Evolutionary conservation across 2,113 vertebrate species (phyloP).

Genomic region (Jacana jacana): DNA sequence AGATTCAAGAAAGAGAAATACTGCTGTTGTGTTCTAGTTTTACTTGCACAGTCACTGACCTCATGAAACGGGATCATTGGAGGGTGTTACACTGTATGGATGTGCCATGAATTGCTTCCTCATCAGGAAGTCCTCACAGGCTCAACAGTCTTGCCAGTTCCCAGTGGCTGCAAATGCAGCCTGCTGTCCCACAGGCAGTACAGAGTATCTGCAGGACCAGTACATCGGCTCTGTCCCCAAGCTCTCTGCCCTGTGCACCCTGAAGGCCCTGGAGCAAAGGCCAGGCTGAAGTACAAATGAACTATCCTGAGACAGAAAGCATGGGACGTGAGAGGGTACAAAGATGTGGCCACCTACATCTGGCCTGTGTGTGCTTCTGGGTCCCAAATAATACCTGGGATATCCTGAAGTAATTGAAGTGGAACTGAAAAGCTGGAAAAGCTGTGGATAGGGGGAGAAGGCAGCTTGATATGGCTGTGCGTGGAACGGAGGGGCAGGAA

Average conservation of each 20-base stretch:
- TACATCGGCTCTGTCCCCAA: neutral
- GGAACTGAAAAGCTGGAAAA: neutral
- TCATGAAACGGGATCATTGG: rapidly evolving
- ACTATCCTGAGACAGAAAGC: rapidly evolving
- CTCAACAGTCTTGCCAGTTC: neutral
- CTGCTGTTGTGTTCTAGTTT: neutral
- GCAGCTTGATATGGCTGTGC: rapidly evolving
- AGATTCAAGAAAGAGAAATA: neutral
- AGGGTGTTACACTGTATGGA: neutral
- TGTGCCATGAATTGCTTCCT: neutral
- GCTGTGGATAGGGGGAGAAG: neutral
- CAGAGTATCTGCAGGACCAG: neutral
- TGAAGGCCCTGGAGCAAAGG: neutral
- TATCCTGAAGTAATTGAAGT: neutral
- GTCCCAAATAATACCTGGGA: neutral
- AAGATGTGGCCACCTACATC: neutral
- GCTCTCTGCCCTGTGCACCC: rapidly evolving
- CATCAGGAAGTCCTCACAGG: neutral
- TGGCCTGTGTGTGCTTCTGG: neutral
- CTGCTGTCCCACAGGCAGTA: neutral
- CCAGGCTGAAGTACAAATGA: neutral
- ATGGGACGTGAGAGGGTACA: neutral
- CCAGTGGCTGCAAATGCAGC: neutral
- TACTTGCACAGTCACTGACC: neutral
- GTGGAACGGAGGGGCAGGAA: neutral